Evolutionary conservation across 2,797 vertebrate species (phyloP), one percentile per base, ranked within the genome.

Genomic region (Salmo trutta): DNA sequence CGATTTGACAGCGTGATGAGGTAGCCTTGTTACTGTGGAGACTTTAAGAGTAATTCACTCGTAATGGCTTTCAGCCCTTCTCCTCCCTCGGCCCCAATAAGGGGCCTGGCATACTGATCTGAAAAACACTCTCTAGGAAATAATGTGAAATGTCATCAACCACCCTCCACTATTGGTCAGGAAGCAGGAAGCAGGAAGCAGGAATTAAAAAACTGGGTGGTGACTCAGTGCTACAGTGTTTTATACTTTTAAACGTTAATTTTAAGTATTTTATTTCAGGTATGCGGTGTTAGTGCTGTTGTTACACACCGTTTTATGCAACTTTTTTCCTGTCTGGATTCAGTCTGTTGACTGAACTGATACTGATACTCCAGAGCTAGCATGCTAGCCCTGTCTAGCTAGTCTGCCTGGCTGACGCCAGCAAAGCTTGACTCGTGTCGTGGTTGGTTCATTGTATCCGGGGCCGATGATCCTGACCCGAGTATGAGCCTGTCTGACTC

Each of bases 61-160:
- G 31, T 70, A 64, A 75, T 65, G 67, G 53, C 68, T 71, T 75
- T 62, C 5, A 36, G 27, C n/a, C 51, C n/a, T 14, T 33, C 5
- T 41, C 33, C 51, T 24, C 51, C 70, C 51, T 47, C 4, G 0
- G n/a, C 14, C 53, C 15, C 33, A 7, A n/a, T 19, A 54, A 33
- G 52, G 16, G 67, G 19, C 19, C 5, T 12, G 52, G 41, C 27
- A 71, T 36, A 67, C 64, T 51, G 16, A 51, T 62, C 31, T 83
- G 79, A 83, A 83, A 86, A 47, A 83, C 86, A 86, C 88, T 90
- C 90, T 86, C 84, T 56, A 76, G 73, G 83, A 88, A 85, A 87
- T 91, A 90, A 88, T 87, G 82, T 77, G 79, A 88, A 76, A 76
- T 88, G 88, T 90, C 86, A 88, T 86, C 81, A 79, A 76, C 72